phyloP scores from a whole-genome alignment of 1,140 invertebrate species.

The Penaeus chinensis region DNA sequence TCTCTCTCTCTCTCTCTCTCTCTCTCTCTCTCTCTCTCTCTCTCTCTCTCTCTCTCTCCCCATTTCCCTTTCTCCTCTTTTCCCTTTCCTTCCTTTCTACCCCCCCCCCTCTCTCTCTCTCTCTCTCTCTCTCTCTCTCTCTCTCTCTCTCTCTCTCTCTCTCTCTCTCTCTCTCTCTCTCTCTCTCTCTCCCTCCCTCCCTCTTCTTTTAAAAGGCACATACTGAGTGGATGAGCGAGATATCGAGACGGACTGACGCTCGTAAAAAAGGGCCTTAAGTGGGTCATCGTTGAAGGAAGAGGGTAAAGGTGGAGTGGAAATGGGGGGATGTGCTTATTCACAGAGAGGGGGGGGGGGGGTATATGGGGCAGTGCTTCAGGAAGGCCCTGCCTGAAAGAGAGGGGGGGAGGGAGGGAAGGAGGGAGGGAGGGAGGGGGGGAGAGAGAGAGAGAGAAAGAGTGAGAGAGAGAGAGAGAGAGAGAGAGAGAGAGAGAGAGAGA shows the following conservation, averaged over 20 bases:
- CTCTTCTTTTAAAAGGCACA: no score
- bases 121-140: no score
- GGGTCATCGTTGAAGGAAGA: neutral
- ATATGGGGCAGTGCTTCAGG: neutral
- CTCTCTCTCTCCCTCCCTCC: no score
- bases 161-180: no score
- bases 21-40: neutral
- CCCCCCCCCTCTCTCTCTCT: no score
- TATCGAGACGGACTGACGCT: no score
- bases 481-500: slow-evolving; percentile 5
- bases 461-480: neutral
- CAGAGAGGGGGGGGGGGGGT: neutral
- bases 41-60: neutral
- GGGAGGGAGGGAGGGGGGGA: neutral
- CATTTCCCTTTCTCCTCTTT: no score
- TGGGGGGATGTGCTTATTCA: neutral
- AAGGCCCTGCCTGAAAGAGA: neutral
- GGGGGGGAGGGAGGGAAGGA: neutral
- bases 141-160: no score
- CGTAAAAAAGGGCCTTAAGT: no score
- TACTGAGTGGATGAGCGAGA: no score
- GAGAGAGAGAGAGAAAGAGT: neutral
- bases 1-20: neutral
- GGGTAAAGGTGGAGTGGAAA: neutral
- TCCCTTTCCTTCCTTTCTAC: no score